Evolutionary conservation across 2,888 invertebrate species (phyloP).

Genomic region (Acronicta leporina): DNA sequence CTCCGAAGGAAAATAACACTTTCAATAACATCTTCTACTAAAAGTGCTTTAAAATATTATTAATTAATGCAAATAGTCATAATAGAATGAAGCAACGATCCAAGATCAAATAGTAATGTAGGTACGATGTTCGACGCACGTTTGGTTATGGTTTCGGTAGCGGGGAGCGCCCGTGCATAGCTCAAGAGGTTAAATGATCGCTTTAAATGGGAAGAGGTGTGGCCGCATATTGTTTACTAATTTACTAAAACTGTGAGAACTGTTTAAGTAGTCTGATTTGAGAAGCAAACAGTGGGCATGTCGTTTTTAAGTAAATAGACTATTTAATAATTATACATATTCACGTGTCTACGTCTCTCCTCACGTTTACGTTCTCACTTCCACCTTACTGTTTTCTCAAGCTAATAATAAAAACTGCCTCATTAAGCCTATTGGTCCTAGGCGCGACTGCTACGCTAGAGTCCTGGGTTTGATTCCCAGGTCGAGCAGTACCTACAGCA

Average conservation of each 20-base stretch:
- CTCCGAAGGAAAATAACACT: too few species aligned
- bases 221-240: conserved; percentile 30
- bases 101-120: conserved; percentile 31
- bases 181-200: conserved; percentile 9
- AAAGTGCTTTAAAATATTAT: too few species aligned
- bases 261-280: conserved; percentile 1
- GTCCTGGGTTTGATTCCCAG: too few species aligned
- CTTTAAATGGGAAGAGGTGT: conserved; percentile 28
- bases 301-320: background rate
- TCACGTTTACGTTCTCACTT: background rate
- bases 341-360: background rate
- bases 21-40: too few species aligned
- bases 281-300: background rate
- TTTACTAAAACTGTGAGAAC: conserved; percentile 37
- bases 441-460: too few species aligned
- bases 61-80: too few species aligned
- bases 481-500: too few species aligned
- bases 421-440: too few species aligned
- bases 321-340: too few species aligned
- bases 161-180: conserved; percentile 30
- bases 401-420: too few species aligned
- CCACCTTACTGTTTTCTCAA: background rate
- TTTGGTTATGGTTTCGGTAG: conserved; percentile 34
- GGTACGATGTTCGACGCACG: conserved; percentile 25
- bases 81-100: too few species aligned